Evolutionary conservation across 1,140 invertebrate species (phyloP), one percentile per base, ranked within the genome.

Genomic region (Drosophila biarmipes): DNA sequence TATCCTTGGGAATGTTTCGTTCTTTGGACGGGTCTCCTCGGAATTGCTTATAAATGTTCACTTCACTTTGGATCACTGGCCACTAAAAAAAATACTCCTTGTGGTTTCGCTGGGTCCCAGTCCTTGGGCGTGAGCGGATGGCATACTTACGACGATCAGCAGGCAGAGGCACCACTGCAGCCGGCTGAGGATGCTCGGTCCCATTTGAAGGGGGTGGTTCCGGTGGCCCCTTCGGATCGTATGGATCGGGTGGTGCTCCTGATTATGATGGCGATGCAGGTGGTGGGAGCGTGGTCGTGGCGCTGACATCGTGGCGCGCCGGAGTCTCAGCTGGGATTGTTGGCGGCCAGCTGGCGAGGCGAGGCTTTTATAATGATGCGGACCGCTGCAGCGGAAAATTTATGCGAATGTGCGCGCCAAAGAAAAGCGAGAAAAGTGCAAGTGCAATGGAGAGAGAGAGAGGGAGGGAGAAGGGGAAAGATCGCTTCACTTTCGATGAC

Each of bases 301-400:
- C 78, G 72, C 75, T 67, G 61, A 77, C 72, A 90, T 87, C 61
- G 57, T 90, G 79, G 66, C 82, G 87, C 87, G 79, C 48, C 72
- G 58, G 78, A 71, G 72, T 61, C 89, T 89, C 71, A 73, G 72
- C 59, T 76, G 69, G 72, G 73, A 85, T 90, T 91, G 89, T 89
- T 81, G 73, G 73, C 78, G 73, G 24, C 72, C 66, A 78, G 73
- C 69, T 73, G 68, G 67, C 46, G 45, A 68, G 51, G 52, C 45
- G 79, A 49, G 75, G 80, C 89, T 91, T 91, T 91, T 91, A 91
- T 91, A 91, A 90, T 84, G 57, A 76, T 63, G 66, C 71, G 46
- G 38, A 37, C 66, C 81, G 86, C 58, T 59, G 78, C 85, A 86
- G 86, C 86, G 86, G 78, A 90, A 86, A 90, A 90, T 89, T 84